Evolutionary conservation across 2,888 invertebrate species (phyloP), one percentile per base, ranked within the genome.

Genomic region (Notodonta ziczac): DNA sequence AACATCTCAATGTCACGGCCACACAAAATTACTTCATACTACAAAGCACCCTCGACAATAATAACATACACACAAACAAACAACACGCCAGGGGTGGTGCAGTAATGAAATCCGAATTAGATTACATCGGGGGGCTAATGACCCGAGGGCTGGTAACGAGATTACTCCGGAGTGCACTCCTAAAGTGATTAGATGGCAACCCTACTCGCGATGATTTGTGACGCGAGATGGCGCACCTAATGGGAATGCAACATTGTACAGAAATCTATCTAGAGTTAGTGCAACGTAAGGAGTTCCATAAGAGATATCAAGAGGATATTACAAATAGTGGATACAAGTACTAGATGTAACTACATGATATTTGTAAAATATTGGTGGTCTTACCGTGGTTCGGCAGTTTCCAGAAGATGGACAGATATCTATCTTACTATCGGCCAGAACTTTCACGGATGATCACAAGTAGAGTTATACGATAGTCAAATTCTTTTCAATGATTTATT

Each of bases 51-150:
- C 54, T 14, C 39, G 13, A 39, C 54, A 54, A 50, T 9, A 16
- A 53, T 13, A 53, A 10, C 52, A 35, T 12, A 69, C 59, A 69
- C 61, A 63, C 69, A 65, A 67, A 69, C 68, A 70, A 74, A 70
- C 64, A 74, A 69, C 66, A 67, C 66, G 63, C 60, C 57, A 73
- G 76, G 83, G 81, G 81, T 80, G 74, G 77, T 74, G 63, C 70
- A 66, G 72, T 86, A 88, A 89, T 89, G 88, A 87, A 87, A 89
- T 86, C 85, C 76, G 77, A 88, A 89, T 88, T 86, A 85, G 86
- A 89, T 89, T 89, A 88, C 78, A 68, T 60, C 60, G 65, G 77
- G 80, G 78, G 74, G 80, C 82, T 87, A 88, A 87, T 87, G 87
- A 87, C 82, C 74, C 82, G 74, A 72, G 85, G 81, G 78, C 73